Evolutionary conservation across 2,797 vertebrate genomes (phyloP).

Genomic region (Gobionotothen gibberifrons): DNA sequence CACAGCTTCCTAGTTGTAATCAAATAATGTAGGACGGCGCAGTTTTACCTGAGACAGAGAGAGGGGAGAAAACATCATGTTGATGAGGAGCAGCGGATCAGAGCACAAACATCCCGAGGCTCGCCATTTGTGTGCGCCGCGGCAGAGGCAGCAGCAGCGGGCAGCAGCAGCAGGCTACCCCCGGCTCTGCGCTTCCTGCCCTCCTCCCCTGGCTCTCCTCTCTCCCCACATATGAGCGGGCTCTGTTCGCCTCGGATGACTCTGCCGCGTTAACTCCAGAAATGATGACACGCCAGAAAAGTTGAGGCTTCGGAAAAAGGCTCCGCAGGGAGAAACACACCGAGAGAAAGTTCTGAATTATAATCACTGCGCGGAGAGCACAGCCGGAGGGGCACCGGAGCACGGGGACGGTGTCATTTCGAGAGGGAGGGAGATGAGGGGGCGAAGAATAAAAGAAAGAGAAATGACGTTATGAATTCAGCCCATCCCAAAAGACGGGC

Average conservation of each 20-base stretch:
- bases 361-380: conserved; percentile 42
- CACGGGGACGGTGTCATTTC: conserved; percentile 33
- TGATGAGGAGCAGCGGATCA: conserved; percentile 30
- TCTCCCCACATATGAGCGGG: conserved; percentile 28
- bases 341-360: conserved; percentile 27
- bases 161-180: conserved; percentile 4
- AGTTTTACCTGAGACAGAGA: conserved; percentile 64
- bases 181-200: conserved; percentile 46
- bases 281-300: conserved; percentile 70
- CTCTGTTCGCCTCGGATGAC: conserved; percentile 43
- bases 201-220: conserved; percentile 1
- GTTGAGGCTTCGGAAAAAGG: conserved; percentile 54
- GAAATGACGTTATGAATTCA: conserved; percentile 66
- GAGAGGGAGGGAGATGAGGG: conserved; percentile 47
- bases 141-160: background rate
- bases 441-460: conserved; percentile 61
- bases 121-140: background rate
- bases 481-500: conserved; percentile 68
- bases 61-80: conserved; percentile 66
- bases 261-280: conserved; percentile 55
- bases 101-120: conserved; percentile 27
- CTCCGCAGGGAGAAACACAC: conserved; percentile 25
- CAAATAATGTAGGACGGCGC: background rate
- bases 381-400: conserved; percentile 46
- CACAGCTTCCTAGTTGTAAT: background rate